Percentiles rank a stretch among this genome's conserved stretches.
Evolutionary conservation across 2,888 invertebrate genomes (phyloP).

Genomic region (Drosophila nigricruria): DNA sequence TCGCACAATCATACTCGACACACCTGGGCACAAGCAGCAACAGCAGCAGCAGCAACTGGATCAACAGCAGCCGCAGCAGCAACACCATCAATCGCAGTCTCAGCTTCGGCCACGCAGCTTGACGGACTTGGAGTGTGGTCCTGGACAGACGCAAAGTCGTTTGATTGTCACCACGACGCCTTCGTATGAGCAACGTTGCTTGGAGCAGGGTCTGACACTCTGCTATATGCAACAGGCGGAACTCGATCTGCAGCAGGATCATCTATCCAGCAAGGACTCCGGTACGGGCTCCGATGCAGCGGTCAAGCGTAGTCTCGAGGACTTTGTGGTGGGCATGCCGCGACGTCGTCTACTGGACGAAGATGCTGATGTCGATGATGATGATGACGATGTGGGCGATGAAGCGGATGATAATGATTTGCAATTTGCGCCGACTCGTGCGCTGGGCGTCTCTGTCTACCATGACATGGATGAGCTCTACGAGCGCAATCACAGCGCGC

Average conservation of each 20-base stretch:
- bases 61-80: slow-evolving; percentile 24
- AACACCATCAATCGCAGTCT: slow-evolving; percentile 37
- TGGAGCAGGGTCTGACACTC: slow-evolving; percentile 72
- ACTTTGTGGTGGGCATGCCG: slow-evolving; percentile 65
- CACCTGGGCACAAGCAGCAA: slow-evolving; percentile 19
- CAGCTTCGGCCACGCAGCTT: slow-evolving; percentile 73
- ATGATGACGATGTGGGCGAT: slow-evolving; percentile 30
- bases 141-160: slow-evolving; percentile 64
- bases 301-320: slow-evolving; percentile 81
- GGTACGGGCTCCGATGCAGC: slow-evolving; percentile 84
- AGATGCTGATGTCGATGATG: slow-evolving; percentile 45
- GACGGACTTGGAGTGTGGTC: slow-evolving; percentile 65
- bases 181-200: slow-evolving; percentile 78
- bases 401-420: slow-evolving; percentile 61
- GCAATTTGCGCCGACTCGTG: slow-evolving; percentile 68
- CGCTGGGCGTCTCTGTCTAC: slow-evolving; percentile 71
- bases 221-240: slow-evolving; percentile 74
- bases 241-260: slow-evolving; percentile 79
- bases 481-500: slow-evolving; percentile 57
- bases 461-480: slow-evolving; percentile 65
- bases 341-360: slow-evolving; percentile 40
- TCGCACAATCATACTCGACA: slow-evolving; percentile 68
- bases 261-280: slow-evolving; percentile 82
- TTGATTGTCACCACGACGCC: slow-evolving; percentile 78
- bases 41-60: slow-evolving; percentile 1